Evolutionary conservation across 2,113 vertebrate species (phyloP), one percentile per base, ranked within the genome.

Genomic region (Siphamia tubifer): DNA sequence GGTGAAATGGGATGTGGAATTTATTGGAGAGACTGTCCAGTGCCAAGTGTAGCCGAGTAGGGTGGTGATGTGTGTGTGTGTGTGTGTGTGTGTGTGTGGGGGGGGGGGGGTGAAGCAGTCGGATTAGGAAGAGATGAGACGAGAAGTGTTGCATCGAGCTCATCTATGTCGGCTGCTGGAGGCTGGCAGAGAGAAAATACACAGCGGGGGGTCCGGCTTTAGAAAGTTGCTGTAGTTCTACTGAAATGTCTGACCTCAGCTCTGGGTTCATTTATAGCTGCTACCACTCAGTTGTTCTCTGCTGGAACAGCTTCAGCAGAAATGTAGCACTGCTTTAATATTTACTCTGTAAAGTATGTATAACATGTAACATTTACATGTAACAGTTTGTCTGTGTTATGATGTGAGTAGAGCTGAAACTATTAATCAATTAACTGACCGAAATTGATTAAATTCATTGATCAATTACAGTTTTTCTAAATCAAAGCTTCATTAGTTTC

Each of bases 111-210:
- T 7, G 6, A 17, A 44, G 43, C 21, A 61, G 51, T 45, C 5
- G 72, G 81, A 84, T 89, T 86, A 86, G 54, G 30, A 67, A 53
- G 70, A 79, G 82, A 86, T 81, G 78, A 85, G 80, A 82, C 10
- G 64, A 71, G 73, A 45, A 56, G 73, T 31, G 30, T 44, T 13
- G 49, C 48, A 47, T 31, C 81, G 71, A 47, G 73, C 82, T 86
- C 81, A 76, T 84, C 77, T 69, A 53, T 49, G 81, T 45, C 1
- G 64, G 83, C 77, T 78, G 79, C 77, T 72, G 81, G 72, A 79
- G 74, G 72, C 77, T 69, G 84, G 72, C 68, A 63, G 62, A 45
- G 76, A 81, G 63, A 68, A 56, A 74, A 44, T n/a, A 21, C 78
- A 23, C 69, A 66, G 43, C 71, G 21, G 78, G 82, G 61, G 77